Conservation (phyloP, 2,113 vertebrate species). For the Aspidoscelis tigris region DNA sequence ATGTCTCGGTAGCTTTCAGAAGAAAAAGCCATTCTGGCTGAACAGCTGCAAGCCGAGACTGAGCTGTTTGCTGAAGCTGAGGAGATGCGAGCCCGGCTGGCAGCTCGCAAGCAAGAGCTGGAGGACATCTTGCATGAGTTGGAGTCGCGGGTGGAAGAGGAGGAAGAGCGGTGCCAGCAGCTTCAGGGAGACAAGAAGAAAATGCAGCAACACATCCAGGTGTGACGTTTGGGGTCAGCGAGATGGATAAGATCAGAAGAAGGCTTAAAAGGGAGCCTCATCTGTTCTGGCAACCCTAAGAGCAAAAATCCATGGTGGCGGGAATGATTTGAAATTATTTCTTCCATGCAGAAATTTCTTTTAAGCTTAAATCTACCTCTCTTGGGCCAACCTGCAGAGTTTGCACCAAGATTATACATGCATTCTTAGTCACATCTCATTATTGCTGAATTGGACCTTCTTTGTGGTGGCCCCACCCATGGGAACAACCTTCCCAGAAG, state of each 20-base stretch:
- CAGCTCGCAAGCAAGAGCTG: constrained; percentile 82
- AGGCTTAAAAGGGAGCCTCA: not conserved
- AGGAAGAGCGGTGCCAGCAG: constrained; percentile 81
- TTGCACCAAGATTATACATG: not conserved
- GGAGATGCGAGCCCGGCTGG: constrained; percentile 83
- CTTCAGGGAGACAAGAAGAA: constrained; percentile 83
- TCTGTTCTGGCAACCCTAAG: too few species aligned
- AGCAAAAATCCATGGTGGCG: too few species aligned
- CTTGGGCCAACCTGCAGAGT: too few species aligned
- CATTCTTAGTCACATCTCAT: not conserved
- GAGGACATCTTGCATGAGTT: constrained; percentile 85
- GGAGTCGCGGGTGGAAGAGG: constrained; percentile 84
- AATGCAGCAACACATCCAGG: constrained; percentile 84
- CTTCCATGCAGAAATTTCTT: not conserved
- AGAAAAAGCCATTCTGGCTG: constrained; percentile 83
- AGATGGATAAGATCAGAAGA: not conserved
- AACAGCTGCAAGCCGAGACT: constrained; percentile 87
- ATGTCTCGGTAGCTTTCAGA: constrained; percentile 74
- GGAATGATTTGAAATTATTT: too few species aligned
- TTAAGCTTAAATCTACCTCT: not conserved
- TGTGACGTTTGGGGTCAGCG: constrained; percentile 20
- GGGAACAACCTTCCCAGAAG: not conserved
- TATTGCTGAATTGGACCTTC: not conserved
- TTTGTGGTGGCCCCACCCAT: not conserved
- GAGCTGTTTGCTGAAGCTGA: constrained; percentile 88